phyloP scores from a whole-genome alignment of 2,113 vertebrate species.

The Rhinolophus sinicus region DNA sequence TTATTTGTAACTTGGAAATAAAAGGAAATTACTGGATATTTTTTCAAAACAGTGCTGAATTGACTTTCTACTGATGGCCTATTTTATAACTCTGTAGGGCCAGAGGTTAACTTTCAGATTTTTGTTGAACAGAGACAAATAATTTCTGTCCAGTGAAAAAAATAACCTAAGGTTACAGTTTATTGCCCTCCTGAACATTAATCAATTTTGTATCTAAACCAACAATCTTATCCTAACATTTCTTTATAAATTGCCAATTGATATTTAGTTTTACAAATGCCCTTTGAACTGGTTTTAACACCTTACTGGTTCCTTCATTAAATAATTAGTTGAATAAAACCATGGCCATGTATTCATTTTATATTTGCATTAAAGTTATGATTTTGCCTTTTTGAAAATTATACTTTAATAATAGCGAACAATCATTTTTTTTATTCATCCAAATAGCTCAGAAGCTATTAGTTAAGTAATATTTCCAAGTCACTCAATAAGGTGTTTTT shows the following conservation, averaged over 20 bases:
- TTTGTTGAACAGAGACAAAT: not conserved
- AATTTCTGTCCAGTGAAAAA: not conserved
- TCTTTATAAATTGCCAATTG: not conserved
- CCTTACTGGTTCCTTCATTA: not conserved
- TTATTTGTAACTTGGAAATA: not conserved
- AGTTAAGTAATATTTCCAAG: not conserved
- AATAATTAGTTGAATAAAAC: slow-evolving; percentile 12
- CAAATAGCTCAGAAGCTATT: not conserved
- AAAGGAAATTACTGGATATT: not conserved
- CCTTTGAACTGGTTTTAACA: not conserved
- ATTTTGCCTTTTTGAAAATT: slow-evolving; percentile 19
- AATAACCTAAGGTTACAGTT: not conserved
- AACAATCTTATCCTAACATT: not conserved
- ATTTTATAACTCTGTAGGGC: not conserved
- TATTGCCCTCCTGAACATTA: not conserved
- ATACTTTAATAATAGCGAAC: not conserved
- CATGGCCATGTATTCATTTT: not conserved
- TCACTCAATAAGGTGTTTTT: slow-evolving; percentile 3
- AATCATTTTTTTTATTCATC: not conserved
- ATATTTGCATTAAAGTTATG: not conserved
- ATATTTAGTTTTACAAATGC: not conserved
- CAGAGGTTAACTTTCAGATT: not conserved
- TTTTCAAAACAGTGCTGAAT: not conserved
- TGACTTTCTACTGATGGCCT: not conserved
- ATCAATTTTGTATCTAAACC: not conserved